Base-by-base conservation (phyloP, 2,113 vertebrate species). In the Nerophis ophidion region DNA sequence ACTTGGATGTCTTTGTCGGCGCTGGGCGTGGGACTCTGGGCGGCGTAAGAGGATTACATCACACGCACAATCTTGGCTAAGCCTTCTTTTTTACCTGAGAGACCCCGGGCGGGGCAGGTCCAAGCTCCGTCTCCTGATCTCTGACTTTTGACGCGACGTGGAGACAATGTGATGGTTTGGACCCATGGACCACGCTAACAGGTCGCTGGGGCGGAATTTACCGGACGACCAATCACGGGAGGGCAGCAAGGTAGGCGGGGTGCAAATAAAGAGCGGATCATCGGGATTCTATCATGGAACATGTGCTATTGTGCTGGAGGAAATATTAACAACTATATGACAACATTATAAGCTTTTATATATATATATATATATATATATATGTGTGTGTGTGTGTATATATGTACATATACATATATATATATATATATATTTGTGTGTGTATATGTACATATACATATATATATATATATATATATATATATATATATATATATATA, bases 21-120 rank as follows among this genome's bases (percentile, higher is more conserved):
- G n/a, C n/a, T 26, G 26, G 5, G 10, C 40, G 40, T 44, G 40
- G 40, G 40, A 42, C 10, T 9, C 40, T 42, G 70, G 59, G 62
- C 60, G 47, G 19, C 44, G 10, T 87, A 88, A 89, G 81, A 85
- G 80, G 90, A 89, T 90, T 90, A 79, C 3, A 26, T 26, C 4
- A 33, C 70, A 57, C 6, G 12, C 40, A 44, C 62, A 85, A 89
- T 86, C 84, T 79, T 12, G 40, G 70, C 85, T 85, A 87, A 82
- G 75, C 58, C 72, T 79, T 73, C 16, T 9, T 7, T 68, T 81
- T 77, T 83, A n/a, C 71, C 71, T 65, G 70, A 38, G 44, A 68
- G n/a, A 44, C 40, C 65, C 33, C 11, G 46, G 42, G 58, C 71
- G 72, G 55, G 42, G 58, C 71, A 71, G 55, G 52, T 68, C 44